Evolutionary conservation across 1,140 invertebrate genomes (phyloP), one percentile per base, ranked within the genome.

Genomic region (Leucophenga varia): DNA sequence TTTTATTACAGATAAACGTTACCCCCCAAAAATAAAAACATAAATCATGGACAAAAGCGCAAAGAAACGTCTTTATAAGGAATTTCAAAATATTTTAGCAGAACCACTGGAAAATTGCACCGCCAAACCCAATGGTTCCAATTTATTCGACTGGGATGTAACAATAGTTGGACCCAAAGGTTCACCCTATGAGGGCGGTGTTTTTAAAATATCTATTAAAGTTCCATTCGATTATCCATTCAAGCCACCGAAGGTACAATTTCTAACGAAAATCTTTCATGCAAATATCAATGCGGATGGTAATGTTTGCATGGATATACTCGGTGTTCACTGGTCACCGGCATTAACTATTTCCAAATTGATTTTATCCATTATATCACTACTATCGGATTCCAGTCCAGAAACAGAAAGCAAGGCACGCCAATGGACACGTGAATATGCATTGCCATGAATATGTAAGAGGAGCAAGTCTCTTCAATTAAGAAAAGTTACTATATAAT

Each of bases 221-320:
- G 52, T 57, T 36, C 52, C 55, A 17, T 22, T 35, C 14, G 35
- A 52, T 4, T 55, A 55, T 44, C 54, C 54, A 8, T 55, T 55
- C 37, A 36, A 88, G 61, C 86, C 86, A 22, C 86, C 86, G 9
- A 86, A 84, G 69, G 78, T 87, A 22, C 81, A 78, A 34, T 88
- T 87, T 64, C 81, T 79, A 55, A 87, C 86, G 10, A 86, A 86
- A 73, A 88, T 88, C 46, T 88, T 87, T 64, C 86, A 87, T 75
- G 42, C 37, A 36, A 52, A 52, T 17, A 39, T 52, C 12, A 52
- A 37, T 17, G 39, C 12, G 1, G 44, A 37, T 20, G 50, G 50
- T 34, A 41, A 37, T 20, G 47, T 52, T 22, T 52, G 44, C n/a
- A 21, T 47, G 25, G 44, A 47, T 21, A 13, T 43, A 9, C 32